Base-by-base conservation (phyloP, 2,797 vertebrate genomes). In the Falco novaeseelandiae region DNA sequence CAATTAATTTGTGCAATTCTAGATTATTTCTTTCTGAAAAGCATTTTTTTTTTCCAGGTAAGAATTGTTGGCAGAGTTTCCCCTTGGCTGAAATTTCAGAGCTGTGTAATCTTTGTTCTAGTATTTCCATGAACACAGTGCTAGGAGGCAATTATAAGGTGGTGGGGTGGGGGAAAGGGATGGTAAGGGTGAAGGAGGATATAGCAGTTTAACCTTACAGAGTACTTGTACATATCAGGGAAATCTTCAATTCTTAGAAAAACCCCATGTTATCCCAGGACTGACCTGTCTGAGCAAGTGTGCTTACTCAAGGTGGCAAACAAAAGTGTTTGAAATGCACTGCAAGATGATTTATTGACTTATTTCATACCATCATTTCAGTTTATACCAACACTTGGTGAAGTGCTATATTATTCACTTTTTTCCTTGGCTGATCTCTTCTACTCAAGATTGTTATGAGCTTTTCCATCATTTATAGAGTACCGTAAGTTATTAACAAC, bases 171-270 rank as follows among this genome's bases (percentile, higher is more conserved):
- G 40, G 32, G 9, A 17, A 93, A 72, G 8, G 4, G 11, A 57
- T n/a, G 55, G 32, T 57, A 76, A 36, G 18, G 63, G 40, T 78
- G 63, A 92, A 88, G 34, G 36, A 63, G 51, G 79, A 77, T 72
- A 55, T 32, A 71, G 55, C 15, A 93, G 77, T 84, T 91, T 91
- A 93, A 96, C 89, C 8, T 59, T 87, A 79, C 30, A 70, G 97
- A 97, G 69, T 73, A 84, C 22, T 85, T 71, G 52, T 69, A 88
- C 48, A 17, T 89, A 94, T 58, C n/a, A 91, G 70, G 52, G 51
- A 97, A 97, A 83, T 9, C 32, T 62, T 94, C 70, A 78, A 30
- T 97, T 97, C 96, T 95, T 90, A 97, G 90, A 92, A 86, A 96
- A 97, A 80, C 15, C n/a, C 25, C 26, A 9, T 54, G 44, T 89